Evolutionary conservation across 2,797 vertebrate species (phyloP).

Genomic region (Lophius americanus): DNA sequence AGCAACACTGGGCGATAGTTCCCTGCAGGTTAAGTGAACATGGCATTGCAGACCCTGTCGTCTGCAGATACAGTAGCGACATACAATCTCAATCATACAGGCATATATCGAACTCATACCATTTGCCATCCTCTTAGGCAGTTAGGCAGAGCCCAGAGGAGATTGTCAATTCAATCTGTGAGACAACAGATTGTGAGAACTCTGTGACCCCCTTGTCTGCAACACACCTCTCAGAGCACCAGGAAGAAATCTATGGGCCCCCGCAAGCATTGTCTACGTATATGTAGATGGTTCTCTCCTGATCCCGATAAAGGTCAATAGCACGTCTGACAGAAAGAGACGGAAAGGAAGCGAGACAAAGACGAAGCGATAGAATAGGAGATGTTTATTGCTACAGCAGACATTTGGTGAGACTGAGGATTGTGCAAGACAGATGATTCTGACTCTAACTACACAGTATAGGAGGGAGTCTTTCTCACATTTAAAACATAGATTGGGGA

Average conservation of each 20-base stretch:
- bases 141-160: constrained; percentile 51
- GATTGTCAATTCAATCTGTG: constrained; percentile 62
- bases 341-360: background rate
- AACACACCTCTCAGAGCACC: constrained; percentile 66
- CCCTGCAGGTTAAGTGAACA: background rate
- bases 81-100: constrained; percentile 10
- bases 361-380: constrained; percentile 6
- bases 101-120: constrained; percentile 23
- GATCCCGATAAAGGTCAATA: constrained; percentile 67
- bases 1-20: no score
- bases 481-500: no score
- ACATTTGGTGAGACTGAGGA: constrained; percentile 1
- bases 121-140: constrained; percentile 43
- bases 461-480: no score
- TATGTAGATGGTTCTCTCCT: constrained; percentile 59
- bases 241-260: constrained; percentile 72
- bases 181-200: constrained; percentile 74
- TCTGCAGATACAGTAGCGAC: constrained; percentile 9
- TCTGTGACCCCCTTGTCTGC: constrained; percentile 63
- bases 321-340: constrained; percentile 54
- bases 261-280: constrained; percentile 74
- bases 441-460: no score
- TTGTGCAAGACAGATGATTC: background rate
- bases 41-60: background rate
- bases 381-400: constrained; percentile 3